These are phyloP conservation scores for Lacerta bilineata DNA, from an alignment of 2,797 vertebrate species.

Conservation along the genomic window DNA sequence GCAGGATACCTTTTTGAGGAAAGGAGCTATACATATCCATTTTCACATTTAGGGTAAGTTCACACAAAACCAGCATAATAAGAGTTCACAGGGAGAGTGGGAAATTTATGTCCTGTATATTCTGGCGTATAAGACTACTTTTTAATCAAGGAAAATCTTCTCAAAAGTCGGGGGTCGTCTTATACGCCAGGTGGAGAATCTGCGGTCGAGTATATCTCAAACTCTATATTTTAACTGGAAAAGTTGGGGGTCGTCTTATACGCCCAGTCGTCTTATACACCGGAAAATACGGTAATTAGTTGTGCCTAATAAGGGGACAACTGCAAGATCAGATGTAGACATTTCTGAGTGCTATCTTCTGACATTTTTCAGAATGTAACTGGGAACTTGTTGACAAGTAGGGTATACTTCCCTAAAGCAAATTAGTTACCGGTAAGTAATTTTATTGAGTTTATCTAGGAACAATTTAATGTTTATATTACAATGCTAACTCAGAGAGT, in stretches of 20 bases:
- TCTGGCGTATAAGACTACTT: no score
- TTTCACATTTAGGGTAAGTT: background rate
- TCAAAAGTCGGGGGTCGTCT: no score
- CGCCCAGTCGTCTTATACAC: no score
- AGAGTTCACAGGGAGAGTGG: background rate
- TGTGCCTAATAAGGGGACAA: background rate
- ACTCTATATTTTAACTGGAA: no score
- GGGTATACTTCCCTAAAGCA: background rate
- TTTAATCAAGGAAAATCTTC: no score
- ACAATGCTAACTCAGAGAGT: background rate
- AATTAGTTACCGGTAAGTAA: background rate
- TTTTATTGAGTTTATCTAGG: background rate
- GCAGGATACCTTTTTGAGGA: background rate
- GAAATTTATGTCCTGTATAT: no score
- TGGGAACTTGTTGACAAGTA: background rate
- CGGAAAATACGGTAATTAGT: background rate
- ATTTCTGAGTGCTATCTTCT: background rate
- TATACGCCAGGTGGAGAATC: no score
- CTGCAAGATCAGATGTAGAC: background rate
- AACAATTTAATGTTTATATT: background rate
- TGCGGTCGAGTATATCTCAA: no score
- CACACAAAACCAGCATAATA: background rate
- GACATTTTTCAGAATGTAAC: background rate
- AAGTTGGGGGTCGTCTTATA: no score
- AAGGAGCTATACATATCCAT: background rate